Evolutionary conservation across 2,888 invertebrate genomes (phyloP), one percentile per base, ranked within the genome.

Genomic region (Marronus borbonicus): DNA sequence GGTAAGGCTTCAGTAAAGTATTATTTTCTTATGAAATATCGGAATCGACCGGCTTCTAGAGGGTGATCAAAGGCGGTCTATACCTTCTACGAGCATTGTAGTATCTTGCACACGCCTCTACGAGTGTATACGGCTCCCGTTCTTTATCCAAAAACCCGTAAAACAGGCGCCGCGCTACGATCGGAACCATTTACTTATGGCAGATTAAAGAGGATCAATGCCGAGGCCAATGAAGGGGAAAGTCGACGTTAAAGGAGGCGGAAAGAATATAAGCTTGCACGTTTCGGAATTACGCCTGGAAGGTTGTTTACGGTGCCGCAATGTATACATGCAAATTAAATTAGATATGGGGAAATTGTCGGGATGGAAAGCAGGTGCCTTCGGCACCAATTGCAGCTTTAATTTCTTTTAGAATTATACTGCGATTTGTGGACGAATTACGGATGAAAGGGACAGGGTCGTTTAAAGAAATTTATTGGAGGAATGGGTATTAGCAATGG

Each of bases 21-120:
- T 72, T 55, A 72, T 55, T 36, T 55, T 72, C 52, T 49, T 28
- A 39, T 17, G 55, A 31, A 65, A 31, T 52, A 44, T 39, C 14
- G 2, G 36, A 14, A 31, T 36, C 65, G 39, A 76, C 62, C 64
- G 50, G 36, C 75, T 75, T 76, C 31, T 52, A 5, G 17, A 69
- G 69, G 62, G 76, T 76, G 76, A 76, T 76, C 76, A 76, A 76
- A 76, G 76, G 58, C 39, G 69, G 24, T 44, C 76, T 55, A 24
- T 49, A 69, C 55, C 44, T 39, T 31, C 28, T 36, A 31, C 39
- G 39, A 44, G 50, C 58, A 24, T 62, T 58, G 76, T 52, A 52
- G 10, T 8, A 44, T 12, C 62, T 58, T 62, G 44, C 62, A 17
- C 0, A 12, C 44, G 44, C 2, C 10, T 44, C 10, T 44, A 52